phyloP scores from a whole-genome alignment of 1,140 invertebrate genomes.

The Cydia pomonella region DNA sequence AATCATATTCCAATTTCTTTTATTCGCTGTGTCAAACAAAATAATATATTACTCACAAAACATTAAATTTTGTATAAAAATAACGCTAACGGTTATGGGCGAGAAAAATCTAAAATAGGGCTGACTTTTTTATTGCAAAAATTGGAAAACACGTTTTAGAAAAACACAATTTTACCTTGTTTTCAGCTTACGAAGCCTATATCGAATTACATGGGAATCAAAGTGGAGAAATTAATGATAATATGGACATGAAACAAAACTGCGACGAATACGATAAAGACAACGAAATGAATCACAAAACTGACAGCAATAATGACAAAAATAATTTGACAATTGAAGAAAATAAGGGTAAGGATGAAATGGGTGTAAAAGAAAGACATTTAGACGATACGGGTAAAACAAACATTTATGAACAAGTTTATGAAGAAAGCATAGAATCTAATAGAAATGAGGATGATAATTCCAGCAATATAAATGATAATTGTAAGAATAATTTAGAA shows the following conservation, averaged over 20 bases:
- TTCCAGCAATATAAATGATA: slow-evolving; percentile 37
- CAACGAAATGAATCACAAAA: slow-evolving; percentile 14
- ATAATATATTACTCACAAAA: too few species aligned
- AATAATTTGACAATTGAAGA: not conserved
- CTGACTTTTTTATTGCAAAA: too few species aligned
- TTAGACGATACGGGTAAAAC: not conserved
- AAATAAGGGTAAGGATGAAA: not conserved
- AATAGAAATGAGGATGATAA: slow-evolving; percentile 32
- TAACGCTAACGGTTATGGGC: not conserved
- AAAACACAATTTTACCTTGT: not conserved
- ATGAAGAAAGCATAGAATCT: slow-evolving; percentile 28
- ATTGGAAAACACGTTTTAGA: not conserved
- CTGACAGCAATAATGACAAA: slow-evolving; percentile 12
- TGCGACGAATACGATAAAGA: slow-evolving; percentile 26
- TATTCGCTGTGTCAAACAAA: too few species aligned
- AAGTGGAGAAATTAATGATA: slow-evolving; percentile 34
- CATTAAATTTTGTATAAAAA: too few species aligned
- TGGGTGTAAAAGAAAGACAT: not conserved
- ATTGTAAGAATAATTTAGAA: slow-evolving; percentile 32
- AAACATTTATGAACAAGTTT: not conserved
- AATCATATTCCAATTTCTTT: too few species aligned
- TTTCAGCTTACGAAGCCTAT: slow-evolving; percentile 63
- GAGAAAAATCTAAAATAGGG: not conserved
- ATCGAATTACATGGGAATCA: slow-evolving; percentile 40
- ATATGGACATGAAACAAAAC: slow-evolving; percentile 34